phyloP scores from a whole-genome alignment of 2,797 vertebrate genomes.

The Lophius americanus region DNA sequence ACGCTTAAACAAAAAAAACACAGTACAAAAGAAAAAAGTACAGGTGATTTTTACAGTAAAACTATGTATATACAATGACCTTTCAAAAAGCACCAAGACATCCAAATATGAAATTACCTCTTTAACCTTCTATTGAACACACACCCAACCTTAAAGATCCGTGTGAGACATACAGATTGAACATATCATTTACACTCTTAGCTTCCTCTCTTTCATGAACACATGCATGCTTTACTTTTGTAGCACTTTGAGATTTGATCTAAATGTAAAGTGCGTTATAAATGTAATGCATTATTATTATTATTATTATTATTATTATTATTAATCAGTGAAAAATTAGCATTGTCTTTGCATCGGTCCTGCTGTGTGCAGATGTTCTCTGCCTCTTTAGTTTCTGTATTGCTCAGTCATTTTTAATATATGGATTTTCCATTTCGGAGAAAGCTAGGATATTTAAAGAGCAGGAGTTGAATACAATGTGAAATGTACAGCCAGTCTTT shows the following conservation, averaged over 20 bases:
- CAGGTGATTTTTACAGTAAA: constrained; percentile 8
- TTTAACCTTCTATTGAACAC: constrained; percentile 12
- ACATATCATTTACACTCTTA: constrained; percentile 6
- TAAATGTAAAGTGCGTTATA: no score
- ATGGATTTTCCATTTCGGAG: constrained; percentile 70
- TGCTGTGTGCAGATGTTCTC: constrained; percentile 38
- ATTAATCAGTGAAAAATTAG: constrained; percentile 32
- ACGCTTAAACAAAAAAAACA: constrained; percentile 25
- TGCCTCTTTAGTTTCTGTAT: constrained; percentile 70
- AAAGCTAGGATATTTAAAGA: constrained; percentile 79
- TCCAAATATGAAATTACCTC: constrained; percentile 3
- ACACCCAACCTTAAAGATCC: constrained; percentile 6
- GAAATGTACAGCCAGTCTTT: constrained; percentile 77
- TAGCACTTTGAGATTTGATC: no score
- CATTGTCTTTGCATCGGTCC: constrained; percentile 36
- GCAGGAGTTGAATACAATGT: constrained; percentile 70
- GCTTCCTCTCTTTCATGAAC: constrained; percentile 27
- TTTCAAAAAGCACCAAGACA: constrained; percentile 8
- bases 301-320: no score
- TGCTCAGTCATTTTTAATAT: constrained; percentile 80
- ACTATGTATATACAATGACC: constrained; percentile 1
- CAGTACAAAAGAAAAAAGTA: constrained; percentile 1
- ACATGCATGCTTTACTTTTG: constrained; percentile 1
- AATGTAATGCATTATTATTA: no score
- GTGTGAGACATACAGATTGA: not conserved